Evolutionary conservation across 2,888 invertebrate genomes (phyloP).

Genomic region (Harpalus rubripes): DNA sequence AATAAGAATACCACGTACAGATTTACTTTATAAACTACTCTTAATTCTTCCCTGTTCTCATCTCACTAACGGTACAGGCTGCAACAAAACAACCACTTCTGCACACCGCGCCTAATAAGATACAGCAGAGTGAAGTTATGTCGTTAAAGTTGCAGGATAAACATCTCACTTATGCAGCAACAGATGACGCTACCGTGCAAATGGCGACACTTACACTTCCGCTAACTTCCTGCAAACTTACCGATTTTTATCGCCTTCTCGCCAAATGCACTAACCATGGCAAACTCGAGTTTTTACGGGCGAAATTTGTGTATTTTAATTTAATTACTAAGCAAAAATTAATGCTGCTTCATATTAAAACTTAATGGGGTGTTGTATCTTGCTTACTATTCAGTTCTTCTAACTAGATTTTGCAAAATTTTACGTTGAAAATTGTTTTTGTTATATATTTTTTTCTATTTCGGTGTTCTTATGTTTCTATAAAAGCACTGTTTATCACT

Average conservation of each 20-base stretch:
- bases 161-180: conserved; percentile 18
- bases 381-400: conserved; percentile 11
- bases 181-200: conserved; percentile 16
- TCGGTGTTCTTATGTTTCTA: too few relatives aligned
- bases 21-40: too few relatives aligned
- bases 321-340: conserved; percentile 34
- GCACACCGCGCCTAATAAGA: conserved; percentile 28
- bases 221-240: conserved; percentile 25
- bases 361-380: conserved; percentile 1
- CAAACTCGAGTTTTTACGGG: conserved; percentile 24
- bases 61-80: not conserved
- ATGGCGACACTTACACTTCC: conserved; percentile 21
- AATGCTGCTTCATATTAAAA: conserved; percentile 23
- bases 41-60: too few relatives aligned
- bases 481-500: too few relatives aligned
- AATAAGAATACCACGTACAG: too few relatives aligned
- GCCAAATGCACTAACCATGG: not conserved
- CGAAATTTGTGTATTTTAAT: conserved; percentile 30
- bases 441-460: too few relatives aligned
- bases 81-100: not conserved
- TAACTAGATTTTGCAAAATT: conserved; percentile 7
- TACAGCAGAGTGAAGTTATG: not conserved
- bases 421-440: not conserved
- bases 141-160: conserved; percentile 34
- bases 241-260: conserved; percentile 19